Base-by-base conservation (phyloP, 2,888 invertebrate species). In the Drosophila koepferae region DNA sequence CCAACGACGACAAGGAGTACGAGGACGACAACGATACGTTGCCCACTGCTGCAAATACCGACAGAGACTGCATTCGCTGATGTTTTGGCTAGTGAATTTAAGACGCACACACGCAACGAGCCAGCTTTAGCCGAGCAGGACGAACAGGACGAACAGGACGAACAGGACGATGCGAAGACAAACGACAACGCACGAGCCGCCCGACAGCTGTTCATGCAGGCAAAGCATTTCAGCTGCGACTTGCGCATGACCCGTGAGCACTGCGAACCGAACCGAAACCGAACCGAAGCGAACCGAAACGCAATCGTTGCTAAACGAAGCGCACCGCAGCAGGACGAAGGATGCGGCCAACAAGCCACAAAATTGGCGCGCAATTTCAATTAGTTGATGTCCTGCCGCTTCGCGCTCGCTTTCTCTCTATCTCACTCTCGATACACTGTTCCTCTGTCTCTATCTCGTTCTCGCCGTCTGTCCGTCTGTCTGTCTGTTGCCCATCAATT, bases 281-380 rank as follows among this genome's bases (percentile, higher is more conserved):
- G 14, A 20, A 4, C 36, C 12, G 36, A 53, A 2, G 2, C 28
- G 28, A 38, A 9, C 53, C 53, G 53, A 54, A 16, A 7, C 43
- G 31, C 55, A 43, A 14, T 31, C 59, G 58, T 44, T 10, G 31
- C 43, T 9, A 23, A 31, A 23, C 54, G 54, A 38, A 55, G 55
- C 41, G 28, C 23, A 12, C 40, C 40, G 55, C n/a, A 12, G 54
- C 40, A 54, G 43, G 59, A 63, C 60, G 43, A 69, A 68, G 67
- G 69, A 58, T 46, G 59, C 63, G 55, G 63, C 56, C 83, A 83
- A 80, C 88, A 76, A 87, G 88, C 90, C 90, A 89, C 88, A 89
- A 86, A 86, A 86, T 86, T 86, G 85, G 90, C 86, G 86, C 90
- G 86, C 88, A 89, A 86, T 86, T 85, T 86, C 90, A 89, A 89